Conservation (phyloP, 2,888 invertebrate genomes). For the Epirrhoe tristata region DNA sequence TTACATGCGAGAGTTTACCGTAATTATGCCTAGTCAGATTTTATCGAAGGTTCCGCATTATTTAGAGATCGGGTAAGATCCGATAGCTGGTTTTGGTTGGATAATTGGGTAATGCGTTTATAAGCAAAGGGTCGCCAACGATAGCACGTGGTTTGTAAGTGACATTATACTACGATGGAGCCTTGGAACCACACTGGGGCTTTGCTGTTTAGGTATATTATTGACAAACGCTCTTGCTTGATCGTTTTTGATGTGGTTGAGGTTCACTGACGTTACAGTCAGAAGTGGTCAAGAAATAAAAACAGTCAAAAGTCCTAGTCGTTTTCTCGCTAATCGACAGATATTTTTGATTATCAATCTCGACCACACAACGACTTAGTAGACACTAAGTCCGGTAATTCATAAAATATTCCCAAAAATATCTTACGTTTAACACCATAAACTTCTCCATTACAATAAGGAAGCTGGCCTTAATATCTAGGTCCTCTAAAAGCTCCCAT, state of each 20-base stretch:
- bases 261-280: too few relatives aligned
- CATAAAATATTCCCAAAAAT: not conserved
- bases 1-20: constrained; percentile 23
- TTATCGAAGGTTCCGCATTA: constrained; percentile 12
- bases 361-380: too few relatives aligned
- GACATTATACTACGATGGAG: not conserved
- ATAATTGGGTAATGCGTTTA: constrained; percentile 4
- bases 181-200: too few relatives aligned
- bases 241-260: too few relatives aligned
- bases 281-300: too few relatives aligned
- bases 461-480: not conserved
- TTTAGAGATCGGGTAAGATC: constrained; percentile 10
- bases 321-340: too few relatives aligned
- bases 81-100: constrained; percentile 1
- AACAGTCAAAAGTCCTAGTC: too few relatives aligned
- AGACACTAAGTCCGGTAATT: not conserved
- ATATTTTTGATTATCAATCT: too few relatives aligned
- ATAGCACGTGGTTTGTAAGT: not conserved
- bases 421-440: not conserved
- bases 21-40: constrained; percentile 18
- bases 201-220: too few relatives aligned
- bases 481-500: not conserved
- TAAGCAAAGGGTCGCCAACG: not conserved
- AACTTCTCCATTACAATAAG: constrained; percentile 4
- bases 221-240: too few relatives aligned